Percentiles rank a stretch among this genome's conserved stretches.
Conservation (phyloP, 2,888 invertebrate species). For the Lochmaea capreae region DNA sequence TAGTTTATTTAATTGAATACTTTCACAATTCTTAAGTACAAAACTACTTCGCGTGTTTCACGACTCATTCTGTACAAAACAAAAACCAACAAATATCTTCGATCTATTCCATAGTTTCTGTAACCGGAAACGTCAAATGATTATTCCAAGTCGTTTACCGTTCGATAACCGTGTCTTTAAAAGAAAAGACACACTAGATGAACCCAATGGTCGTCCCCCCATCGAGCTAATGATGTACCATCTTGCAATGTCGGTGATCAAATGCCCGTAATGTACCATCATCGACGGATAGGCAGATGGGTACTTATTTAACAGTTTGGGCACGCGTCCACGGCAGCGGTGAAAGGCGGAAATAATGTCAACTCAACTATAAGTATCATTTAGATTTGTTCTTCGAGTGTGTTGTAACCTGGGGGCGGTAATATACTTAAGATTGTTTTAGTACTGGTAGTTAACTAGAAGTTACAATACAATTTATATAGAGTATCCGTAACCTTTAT, state of each 20-base stretch:
- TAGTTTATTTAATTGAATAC: too few species aligned
- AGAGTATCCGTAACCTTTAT: too few species aligned
- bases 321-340: conserved; percentile 53
- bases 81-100: conserved; percentile 16
- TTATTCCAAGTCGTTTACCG: conserved; percentile 39
- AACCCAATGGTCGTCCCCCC: conserved; percentile 29
- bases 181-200: conserved; percentile 39
- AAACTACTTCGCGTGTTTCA: not conserved
- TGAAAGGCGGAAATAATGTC: conserved; percentile 55
- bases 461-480: too few species aligned
- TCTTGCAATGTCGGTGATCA: conserved; percentile 52
- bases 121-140: conserved; percentile 33
- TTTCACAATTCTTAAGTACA: too few species aligned
- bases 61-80: not conserved
- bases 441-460: conserved; percentile 9
- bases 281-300: conserved; percentile 23
- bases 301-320: conserved; percentile 43
- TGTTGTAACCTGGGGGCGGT: conserved; percentile 24
- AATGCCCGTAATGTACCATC: conserved; percentile 53
- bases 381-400: conserved; percentile 21
- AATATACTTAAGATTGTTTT: conserved; percentile 11
- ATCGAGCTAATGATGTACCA: conserved; percentile 51
- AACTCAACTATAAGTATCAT: conserved; percentile 31
- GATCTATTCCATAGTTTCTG: conserved; percentile 25
- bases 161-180: conserved; percentile 35